Conservation (phyloP, 2,797 vertebrate species). For the Spea hammondii region DNA sequence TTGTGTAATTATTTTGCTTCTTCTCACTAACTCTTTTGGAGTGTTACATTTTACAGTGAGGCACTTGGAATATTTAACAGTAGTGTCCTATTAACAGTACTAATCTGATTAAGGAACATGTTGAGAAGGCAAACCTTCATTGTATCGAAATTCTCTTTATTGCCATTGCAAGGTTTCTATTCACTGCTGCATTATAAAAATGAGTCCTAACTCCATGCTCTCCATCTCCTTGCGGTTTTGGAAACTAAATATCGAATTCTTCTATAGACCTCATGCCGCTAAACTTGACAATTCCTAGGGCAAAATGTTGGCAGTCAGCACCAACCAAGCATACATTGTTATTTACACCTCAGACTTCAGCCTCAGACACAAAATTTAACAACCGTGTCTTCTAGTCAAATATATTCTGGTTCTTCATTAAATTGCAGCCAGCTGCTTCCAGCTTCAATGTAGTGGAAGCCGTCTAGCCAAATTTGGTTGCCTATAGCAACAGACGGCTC, state of each 20-base stretch:
- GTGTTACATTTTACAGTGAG: too few species aligned
- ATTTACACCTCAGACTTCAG: slow-evolving; percentile 19
- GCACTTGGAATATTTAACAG: too few species aligned
- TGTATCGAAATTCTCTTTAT: neutral
- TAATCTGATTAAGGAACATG: neutral
- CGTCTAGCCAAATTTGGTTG: slow-evolving; percentile 49
- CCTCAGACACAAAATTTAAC: slow-evolving; percentile 6
- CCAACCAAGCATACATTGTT: slow-evolving; percentile 11
- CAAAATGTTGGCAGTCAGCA: neutral
- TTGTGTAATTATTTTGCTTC: too few species aligned
- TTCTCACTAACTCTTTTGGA: too few species aligned
- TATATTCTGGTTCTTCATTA: slow-evolving; percentile 34
- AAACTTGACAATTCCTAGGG: neutral
- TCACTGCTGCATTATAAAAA: neutral
- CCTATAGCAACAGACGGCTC: slow-evolving; percentile 50
- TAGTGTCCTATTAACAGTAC: neutral
- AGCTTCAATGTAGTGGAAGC: slow-evolving; percentile 27
- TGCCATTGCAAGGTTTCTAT: neutral
- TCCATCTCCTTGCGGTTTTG: neutral
- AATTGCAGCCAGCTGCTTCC: slow-evolving; percentile 33
- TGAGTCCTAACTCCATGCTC: neutral
- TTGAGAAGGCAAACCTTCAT: neutral
- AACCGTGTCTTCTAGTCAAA: slow-evolving; percentile 23
- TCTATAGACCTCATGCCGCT: slow-evolving; percentile 14
- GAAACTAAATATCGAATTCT: neutral